Conservation (phyloP, 2,888 invertebrate genomes). For the Hyppa rectilinea region DNA sequence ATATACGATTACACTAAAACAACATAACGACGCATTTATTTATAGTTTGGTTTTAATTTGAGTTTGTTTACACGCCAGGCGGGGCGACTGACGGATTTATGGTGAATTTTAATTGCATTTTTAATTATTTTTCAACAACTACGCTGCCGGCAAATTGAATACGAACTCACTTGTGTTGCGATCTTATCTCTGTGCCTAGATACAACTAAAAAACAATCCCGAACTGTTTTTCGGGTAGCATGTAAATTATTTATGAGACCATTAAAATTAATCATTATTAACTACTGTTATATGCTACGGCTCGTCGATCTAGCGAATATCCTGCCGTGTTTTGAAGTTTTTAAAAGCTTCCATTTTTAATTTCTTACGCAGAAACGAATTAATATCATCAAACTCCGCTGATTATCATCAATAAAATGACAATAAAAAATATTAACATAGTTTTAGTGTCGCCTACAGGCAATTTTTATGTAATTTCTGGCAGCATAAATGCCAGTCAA, state of each 20-base stretch:
- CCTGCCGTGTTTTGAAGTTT: slow-evolving; percentile 31
- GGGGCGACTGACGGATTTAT: slow-evolving; percentile 87
- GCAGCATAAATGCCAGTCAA: slow-evolving; percentile 24
- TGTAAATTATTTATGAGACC: slow-evolving; percentile 60
- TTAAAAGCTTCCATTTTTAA: slow-evolving; percentile 25
- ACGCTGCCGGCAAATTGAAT: slow-evolving; percentile 87
- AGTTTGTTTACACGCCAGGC: slow-evolving; percentile 84
- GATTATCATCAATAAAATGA: slow-evolving; percentile 57
- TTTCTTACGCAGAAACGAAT: slow-evolving; percentile 31
- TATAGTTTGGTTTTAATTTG: slow-evolving; percentile 79
- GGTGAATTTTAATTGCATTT: slow-evolving; percentile 87
- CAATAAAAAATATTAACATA: slow-evolving; percentile 55
- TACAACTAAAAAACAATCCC: slow-evolving; percentile 57
- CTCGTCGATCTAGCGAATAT: slow-evolving; percentile 46
- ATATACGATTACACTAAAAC: slow-evolving; percentile 74
- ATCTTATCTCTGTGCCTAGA: slow-evolving; percentile 80
- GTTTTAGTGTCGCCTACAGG: slow-evolving; percentile 31
- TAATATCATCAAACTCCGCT: slow-evolving; percentile 35
- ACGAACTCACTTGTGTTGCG: slow-evolving; percentile 75
- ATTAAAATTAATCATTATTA: slow-evolving; percentile 58
- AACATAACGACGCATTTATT: slow-evolving; percentile 78
- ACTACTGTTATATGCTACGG: slow-evolving; percentile 42
- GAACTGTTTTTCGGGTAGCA: slow-evolving; percentile 56
- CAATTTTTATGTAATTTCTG: slow-evolving; percentile 49
- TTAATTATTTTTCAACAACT: slow-evolving; percentile 88